A percentile compares a stretch with the other conserved stretches of the same genome.
Conservation (phyloP, 1,140 invertebrate species). For the Batillaria attramentaria region DNA sequence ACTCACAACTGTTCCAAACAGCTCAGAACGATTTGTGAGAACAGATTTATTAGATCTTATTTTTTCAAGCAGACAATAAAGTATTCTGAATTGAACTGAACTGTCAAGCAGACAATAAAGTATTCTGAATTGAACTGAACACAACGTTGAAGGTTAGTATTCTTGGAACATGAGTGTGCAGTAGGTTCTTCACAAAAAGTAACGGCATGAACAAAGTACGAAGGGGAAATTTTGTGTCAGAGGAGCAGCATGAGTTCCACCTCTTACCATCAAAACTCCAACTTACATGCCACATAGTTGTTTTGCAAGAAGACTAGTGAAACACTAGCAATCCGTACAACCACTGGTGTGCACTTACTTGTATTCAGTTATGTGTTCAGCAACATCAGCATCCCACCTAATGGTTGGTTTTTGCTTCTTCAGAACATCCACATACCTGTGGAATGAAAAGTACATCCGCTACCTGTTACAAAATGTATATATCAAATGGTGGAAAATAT, state of each 20-base stretch:
- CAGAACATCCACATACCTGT: constrained; percentile 72
- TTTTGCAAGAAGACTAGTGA: not conserved
- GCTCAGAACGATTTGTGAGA: no score
- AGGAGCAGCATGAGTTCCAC: no score
- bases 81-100: no score
- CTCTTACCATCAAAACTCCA: not conserved
- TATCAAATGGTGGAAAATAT: not conserved
- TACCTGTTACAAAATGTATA: not conserved
- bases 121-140: no score
- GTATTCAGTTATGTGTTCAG: constrained; percentile 90
- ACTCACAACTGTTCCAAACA: no score
- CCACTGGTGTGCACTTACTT: no score
- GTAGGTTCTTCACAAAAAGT: not conserved
- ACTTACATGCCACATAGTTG: not conserved
- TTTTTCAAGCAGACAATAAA: no score
- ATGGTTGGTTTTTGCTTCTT: constrained; percentile 80
- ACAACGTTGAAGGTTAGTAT: no score
- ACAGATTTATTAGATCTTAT: no score
- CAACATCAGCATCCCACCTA: constrained; percentile 83
- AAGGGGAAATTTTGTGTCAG: not conserved
- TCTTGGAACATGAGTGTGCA: not conserved
- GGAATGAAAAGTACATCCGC: constrained; percentile 25
- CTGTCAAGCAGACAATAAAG: no score
- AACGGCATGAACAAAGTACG: not conserved
- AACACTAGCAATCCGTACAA: no score